These are phyloP conservation scores for Xestia sexstrigata DNA, from an alignment of 2,888 invertebrate species.

Conservation along the genomic window DNA sequence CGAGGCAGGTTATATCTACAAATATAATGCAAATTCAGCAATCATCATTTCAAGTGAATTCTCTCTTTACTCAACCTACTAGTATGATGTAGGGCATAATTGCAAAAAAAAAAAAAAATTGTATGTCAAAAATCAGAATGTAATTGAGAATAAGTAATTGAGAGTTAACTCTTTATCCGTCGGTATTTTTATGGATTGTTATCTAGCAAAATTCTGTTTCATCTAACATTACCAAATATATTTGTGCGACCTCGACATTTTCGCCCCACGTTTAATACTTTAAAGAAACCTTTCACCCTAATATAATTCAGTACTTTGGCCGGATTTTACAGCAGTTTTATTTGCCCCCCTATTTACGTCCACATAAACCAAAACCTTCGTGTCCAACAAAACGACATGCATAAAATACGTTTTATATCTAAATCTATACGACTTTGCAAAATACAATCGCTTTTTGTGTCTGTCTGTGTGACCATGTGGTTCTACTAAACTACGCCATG, in stretches of 20 bases:
- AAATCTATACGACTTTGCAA: background rate
- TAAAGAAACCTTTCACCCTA: constrained; percentile 21
- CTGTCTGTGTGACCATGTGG: background rate
- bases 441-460: background rate
- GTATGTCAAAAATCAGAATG: background rate
- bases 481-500: background rate
- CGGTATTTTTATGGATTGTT: background rate
- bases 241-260: constrained; percentile 14
- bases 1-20: background rate
- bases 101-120: background rate
- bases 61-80: background rate
- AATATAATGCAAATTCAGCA: background rate
- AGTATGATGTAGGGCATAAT: background rate
- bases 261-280: constrained; percentile 24
- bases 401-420: constrained; percentile 38
- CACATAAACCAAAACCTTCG: constrained; percentile 40
- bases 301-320: constrained; percentile 27
- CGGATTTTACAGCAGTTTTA: constrained; percentile 48
- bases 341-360: constrained; percentile 33
- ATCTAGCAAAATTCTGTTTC: background rate
- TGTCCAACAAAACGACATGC: constrained; percentile 28
- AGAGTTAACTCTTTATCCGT: background rate
- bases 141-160: too few species aligned
- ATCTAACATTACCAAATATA: too few species aligned
- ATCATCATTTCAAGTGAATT: background rate